phyloP scores from a whole-genome alignment of 2,888 invertebrate species.

The Eupithecia subfuscata region DNA sequence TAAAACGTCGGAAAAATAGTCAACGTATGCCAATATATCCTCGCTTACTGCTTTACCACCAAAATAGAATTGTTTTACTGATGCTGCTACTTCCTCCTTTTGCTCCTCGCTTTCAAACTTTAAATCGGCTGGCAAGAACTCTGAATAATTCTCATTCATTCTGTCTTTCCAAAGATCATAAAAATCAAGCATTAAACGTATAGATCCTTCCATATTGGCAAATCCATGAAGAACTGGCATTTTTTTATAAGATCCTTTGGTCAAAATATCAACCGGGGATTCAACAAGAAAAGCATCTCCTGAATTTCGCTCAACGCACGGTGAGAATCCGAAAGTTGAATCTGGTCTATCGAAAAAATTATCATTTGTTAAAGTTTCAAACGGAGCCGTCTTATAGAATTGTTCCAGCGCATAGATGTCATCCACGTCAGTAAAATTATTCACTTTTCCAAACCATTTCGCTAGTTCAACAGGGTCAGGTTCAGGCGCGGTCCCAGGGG shows the following conservation, averaged over 20 bases:
- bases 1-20: constrained; percentile 56
- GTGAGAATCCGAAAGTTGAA: constrained; percentile 45
- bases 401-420: constrained; percentile 57
- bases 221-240: constrained; percentile 61
- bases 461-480: constrained; percentile 60
- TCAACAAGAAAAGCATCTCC: constrained; percentile 53
- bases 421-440: constrained; percentile 53
- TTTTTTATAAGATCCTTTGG: constrained; percentile 50
- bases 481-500: too few relatives aligned
- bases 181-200: constrained; percentile 40
- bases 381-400: constrained; percentile 58
- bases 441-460: constrained; percentile 52
- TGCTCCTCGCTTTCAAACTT: constrained; percentile 50
- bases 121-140: constrained; percentile 63
- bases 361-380: constrained; percentile 46
- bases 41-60: constrained; percentile 46
- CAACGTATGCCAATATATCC: constrained; percentile 49
- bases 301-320: constrained; percentile 48
- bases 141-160: constrained; percentile 65
- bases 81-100: constrained; percentile 49
- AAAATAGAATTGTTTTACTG: constrained; percentile 57
- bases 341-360: constrained; percentile 28
- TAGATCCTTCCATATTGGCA: constrained; percentile 60
- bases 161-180: constrained; percentile 53
- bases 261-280: constrained; percentile 55